phyloP scores from a whole-genome alignment of 2,113 vertebrate genomes.

The Apeltes quadracus region DNA sequence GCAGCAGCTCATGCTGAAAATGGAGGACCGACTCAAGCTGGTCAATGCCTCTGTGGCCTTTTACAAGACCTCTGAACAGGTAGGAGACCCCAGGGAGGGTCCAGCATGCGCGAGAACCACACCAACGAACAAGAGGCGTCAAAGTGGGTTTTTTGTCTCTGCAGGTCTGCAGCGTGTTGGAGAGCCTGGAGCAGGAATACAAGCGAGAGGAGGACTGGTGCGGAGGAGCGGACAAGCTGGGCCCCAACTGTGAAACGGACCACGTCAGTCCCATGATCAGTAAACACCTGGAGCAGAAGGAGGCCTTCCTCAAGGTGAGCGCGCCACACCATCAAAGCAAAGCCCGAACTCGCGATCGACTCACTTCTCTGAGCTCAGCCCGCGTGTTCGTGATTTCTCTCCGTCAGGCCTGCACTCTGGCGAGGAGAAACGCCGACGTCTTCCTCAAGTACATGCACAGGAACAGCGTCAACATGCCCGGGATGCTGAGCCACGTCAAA shows the following conservation, averaged over 20 bases:
- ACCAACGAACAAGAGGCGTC: background rate
- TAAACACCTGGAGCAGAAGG: constrained; percentile 98
- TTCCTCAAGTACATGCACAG: constrained; percentile 99
- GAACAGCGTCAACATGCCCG: constrained; percentile 98
- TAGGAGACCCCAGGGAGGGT: constrained; percentile 42
- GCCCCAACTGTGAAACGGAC: constrained; percentile 96
- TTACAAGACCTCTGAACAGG: constrained; percentile 99
- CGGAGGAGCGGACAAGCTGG: constrained; percentile 95
- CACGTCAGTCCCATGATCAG: constrained; percentile 98
- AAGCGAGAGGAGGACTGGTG: constrained; percentile 99
- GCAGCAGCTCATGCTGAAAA: constrained; percentile 99
- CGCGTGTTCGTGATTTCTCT: background rate
- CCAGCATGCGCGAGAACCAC: background rate
- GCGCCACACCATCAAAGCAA: background rate
- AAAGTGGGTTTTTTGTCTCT: constrained; percentile 3
- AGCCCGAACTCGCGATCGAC: background rate
- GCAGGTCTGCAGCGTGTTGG: constrained; percentile 96
- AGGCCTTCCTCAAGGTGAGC: constrained; percentile 94
- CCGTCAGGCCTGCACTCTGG: constrained; percentile 91
- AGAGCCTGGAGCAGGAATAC: constrained; percentile 98
- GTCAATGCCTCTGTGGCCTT: constrained; percentile 99
- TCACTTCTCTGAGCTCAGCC: constrained; percentile 1
- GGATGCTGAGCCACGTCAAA: constrained; percentile 97
- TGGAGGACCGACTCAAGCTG: constrained; percentile 99
- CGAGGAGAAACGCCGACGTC: constrained; percentile 95